Base-by-base conservation (phyloP, 2,113 vertebrate genomes). In the Sphyrna mokarran region DNA sequence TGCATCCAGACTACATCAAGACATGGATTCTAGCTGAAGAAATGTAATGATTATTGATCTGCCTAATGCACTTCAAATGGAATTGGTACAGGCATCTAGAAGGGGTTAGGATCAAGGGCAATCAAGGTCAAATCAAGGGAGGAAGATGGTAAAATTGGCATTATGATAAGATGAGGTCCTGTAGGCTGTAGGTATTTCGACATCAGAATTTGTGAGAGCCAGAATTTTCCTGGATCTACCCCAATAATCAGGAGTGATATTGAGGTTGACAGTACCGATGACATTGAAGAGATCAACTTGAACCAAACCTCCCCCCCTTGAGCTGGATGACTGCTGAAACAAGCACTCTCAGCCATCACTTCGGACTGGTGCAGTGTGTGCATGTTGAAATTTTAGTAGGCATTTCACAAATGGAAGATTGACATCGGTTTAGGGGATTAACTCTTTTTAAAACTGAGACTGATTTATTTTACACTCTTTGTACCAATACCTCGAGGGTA, bases 381-480 rank as follows among this genome's bases (percentile, higher is more conserved):
- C 63, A 48, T 43, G 14, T 48, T 43, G 63, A 70, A 95, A 95
- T 37, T 95, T 70, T 48, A 95, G 68, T 72, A 18, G 16, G 40
- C 68, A 48, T 70, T 70, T 93, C 48, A 43, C 22, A 95, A 95
- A 95, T 72, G 63, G 93, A 48, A 95, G 66, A 95, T 95, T 93
- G 93, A 72, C 68, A 48, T 40, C 13, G 40, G 68, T 40, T 95
- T 95, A 23, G 93, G 70, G 13, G 93, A 95, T 95, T 95, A 95
- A 95, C 93, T 72, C 68, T 95, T 72, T 68, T 72, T 95, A 95
- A 68, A 48, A 72, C 66, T 20, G n/a, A n/a, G 22, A 23, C 40
- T 48, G 37, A 70, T 95, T 93, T 68, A 93, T 93, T 93, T 93
- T 37, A 93, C 33, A 93, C 61, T 95, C 43, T 89, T 48, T 95